phyloP scores from a whole-genome alignment of 2,797 vertebrate genomes.

The Sylvilagus floridanus region DNA sequence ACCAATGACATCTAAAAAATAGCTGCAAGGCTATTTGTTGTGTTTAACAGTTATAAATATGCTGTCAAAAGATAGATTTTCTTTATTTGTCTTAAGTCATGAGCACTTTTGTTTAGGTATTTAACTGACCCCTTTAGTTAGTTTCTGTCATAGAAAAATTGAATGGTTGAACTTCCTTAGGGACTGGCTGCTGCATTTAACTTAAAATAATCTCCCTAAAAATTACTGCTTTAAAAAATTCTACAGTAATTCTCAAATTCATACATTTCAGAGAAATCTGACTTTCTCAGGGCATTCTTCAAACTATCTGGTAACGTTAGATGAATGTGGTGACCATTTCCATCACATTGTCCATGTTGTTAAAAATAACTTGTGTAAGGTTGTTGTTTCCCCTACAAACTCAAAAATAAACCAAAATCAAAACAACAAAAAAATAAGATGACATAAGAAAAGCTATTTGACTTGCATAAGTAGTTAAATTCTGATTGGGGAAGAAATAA shows the following conservation, averaged over 20 bases:
- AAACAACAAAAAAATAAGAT: no score
- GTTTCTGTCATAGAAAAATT: background rate
- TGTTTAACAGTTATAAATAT: slow-evolving; percentile 6
- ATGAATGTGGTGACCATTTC: background rate
- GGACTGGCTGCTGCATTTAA: background rate
- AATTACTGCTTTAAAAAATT: background rate
- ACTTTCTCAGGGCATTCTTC: background rate
- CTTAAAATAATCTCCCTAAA: background rate
- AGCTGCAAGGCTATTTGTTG: background rate
- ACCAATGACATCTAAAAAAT: background rate
- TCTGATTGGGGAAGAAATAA: background rate
- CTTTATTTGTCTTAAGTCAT: background rate
- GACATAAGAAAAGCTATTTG: background rate
- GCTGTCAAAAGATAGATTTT: background rate
- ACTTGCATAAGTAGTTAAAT: background rate
- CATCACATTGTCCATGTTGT: background rate
- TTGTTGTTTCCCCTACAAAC: background rate
- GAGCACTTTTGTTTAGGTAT: background rate
- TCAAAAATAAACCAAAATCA: background rate
- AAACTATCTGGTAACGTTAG: background rate
- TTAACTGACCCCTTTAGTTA: background rate
- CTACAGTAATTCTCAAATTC: background rate
- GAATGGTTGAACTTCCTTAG: background rate
- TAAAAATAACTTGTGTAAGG: background rate
- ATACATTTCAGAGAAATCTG: background rate